These are phyloP conservation scores for Pterostichus madidus DNA, from an alignment of 2,888 invertebrate genomes.

Conservation along the genomic window DNA sequence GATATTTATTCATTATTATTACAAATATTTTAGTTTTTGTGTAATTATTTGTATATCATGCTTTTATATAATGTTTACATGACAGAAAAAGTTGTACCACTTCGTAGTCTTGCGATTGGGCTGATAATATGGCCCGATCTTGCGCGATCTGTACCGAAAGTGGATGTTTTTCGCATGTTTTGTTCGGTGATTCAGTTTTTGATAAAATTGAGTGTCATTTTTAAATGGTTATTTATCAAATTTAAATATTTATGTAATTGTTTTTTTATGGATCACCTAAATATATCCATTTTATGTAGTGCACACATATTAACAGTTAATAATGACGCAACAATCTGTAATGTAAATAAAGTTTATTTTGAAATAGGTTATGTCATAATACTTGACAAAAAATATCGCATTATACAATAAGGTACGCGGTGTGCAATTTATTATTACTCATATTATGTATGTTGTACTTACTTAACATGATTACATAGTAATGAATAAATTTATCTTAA, in stretches of 20 bases:
- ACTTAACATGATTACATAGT: too few species aligned
- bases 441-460: not conserved
- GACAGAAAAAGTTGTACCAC: slow-evolving; percentile 28
- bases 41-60: slow-evolving; percentile 52
- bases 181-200: slow-evolving; percentile 55
- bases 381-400: slow-evolving; percentile 20
- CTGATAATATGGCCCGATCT: not conserved
- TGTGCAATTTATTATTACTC: slow-evolving; percentile 1
- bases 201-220: slow-evolving; percentile 24
- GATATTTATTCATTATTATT: not conserved
- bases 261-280: slow-evolving; percentile 21
- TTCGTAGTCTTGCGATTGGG: slow-evolving; percentile 17
- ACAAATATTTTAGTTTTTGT: slow-evolving; percentile 57
- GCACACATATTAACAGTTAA: not conserved
- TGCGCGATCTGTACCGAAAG: slow-evolving; percentile 21
- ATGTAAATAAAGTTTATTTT: slow-evolving; percentile 58
- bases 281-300: slow-evolving; percentile 3
- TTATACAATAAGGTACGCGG: not conserved
- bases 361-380: slow-evolving; percentile 54
- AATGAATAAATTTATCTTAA: too few species aligned
- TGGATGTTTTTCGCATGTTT: not conserved
- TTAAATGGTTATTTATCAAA: slow-evolving; percentile 19
- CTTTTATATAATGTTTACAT: slow-evolving; percentile 64
- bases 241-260: slow-evolving; percentile 55
- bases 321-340: slow-evolving; percentile 26